Evolutionary conservation across 2,888 invertebrate species (phyloP).

Genomic region (Pandemis cinnamomeana): DNA sequence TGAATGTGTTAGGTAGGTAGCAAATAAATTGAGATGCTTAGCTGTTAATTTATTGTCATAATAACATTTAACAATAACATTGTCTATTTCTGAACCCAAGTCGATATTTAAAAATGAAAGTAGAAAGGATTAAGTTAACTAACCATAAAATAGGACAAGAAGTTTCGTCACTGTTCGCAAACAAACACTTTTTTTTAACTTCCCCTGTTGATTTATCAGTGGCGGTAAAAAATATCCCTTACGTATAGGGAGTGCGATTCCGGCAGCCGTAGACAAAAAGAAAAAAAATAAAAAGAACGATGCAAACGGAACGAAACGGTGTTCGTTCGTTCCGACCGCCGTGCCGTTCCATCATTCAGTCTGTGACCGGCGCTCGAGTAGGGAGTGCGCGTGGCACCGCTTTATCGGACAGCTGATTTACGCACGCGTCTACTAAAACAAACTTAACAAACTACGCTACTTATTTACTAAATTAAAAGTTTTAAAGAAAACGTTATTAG

Average conservation of each 20-base stretch:
- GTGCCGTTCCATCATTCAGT: constrained; percentile 58
- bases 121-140: constrained; percentile 1
- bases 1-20: too few species aligned
- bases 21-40: too few species aligned
- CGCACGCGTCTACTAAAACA: constrained; percentile 65
- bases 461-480: constrained; percentile 43
- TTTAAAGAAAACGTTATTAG: constrained; percentile 37
- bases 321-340: constrained; percentile 33
- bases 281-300: constrained; percentile 45
- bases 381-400: constrained; percentile 55
- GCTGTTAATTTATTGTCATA: neutral
- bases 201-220: constrained; percentile 48
- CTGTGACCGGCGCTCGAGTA: constrained; percentile 62
- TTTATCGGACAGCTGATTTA: constrained; percentile 62
- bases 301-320: constrained; percentile 41
- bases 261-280: constrained; percentile 52
- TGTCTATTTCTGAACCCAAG: neutral
- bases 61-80: neutral
- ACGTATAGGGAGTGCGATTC: constrained; percentile 40
- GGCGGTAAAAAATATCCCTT: constrained; percentile 46
- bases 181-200: constrained; percentile 36
- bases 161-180: constrained; percentile 28
- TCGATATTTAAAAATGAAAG: neutral
- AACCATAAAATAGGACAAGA: constrained; percentile 20
- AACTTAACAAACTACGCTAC: constrained; percentile 53